Evolutionary conservation across 2,797 vertebrate species (phyloP).

Genomic region (Sebastes nivosus): DNA sequence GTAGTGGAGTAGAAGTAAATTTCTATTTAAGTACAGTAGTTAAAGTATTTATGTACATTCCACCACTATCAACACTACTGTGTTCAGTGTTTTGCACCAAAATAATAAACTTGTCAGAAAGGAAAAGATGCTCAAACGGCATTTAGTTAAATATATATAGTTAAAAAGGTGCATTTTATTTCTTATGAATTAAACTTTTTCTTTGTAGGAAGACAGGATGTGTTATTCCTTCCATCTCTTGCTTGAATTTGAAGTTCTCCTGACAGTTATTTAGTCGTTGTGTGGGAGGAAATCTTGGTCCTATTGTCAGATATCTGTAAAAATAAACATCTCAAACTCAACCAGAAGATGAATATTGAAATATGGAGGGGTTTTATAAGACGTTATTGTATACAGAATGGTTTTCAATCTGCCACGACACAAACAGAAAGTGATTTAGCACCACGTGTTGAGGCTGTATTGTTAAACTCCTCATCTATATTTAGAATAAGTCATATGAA

Average conservation of each 20-base stretch:
- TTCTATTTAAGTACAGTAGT: not conserved
- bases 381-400: not conserved
- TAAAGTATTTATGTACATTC: not conserved
- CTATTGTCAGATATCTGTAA: not conserved
- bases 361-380: not conserved
- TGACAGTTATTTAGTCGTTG: not conserved
- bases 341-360: not conserved
- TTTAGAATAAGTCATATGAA: not conserved
- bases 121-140: not conserved
- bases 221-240: not conserved
- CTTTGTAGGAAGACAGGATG: not conserved
- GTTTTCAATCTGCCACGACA: not conserved
- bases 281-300: not conserved
- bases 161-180: not conserved
- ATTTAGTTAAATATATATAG: not conserved
- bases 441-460: not conserved
- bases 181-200: not conserved
- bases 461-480: not conserved
- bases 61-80: not conserved
- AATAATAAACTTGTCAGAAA: not conserved
- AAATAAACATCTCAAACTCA: not conserved
- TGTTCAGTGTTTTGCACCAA: not conserved
- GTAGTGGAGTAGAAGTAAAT: not conserved
- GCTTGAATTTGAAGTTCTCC: not conserved
- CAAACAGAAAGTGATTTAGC: not conserved